These are phyloP conservation scores for Argyra leucocephala DNA, from an alignment of 2,888 invertebrate genomes.

Conservation along the genomic window DNA sequence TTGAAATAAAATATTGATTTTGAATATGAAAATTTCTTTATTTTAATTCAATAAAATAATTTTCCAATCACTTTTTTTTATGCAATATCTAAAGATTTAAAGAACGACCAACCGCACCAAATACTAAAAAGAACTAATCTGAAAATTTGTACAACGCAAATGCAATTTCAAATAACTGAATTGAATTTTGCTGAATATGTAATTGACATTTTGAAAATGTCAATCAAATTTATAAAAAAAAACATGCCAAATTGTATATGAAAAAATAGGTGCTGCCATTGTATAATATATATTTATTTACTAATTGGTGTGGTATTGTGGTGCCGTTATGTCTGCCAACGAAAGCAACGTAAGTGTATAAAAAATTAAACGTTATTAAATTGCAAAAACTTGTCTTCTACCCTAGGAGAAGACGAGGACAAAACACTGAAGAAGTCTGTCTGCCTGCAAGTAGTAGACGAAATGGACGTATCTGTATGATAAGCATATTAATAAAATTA, in stretches of 20 bases:
- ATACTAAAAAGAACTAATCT: not conserved
- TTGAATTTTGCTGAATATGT: not conserved
- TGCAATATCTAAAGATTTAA: not conserved
- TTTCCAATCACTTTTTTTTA: not conserved
- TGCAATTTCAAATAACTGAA: not conserved
- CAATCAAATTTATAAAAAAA: not conserved
- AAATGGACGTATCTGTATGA: too few relatives aligned
- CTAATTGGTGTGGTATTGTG: too few relatives aligned
- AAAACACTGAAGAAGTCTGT: too few relatives aligned
- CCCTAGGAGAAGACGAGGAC: too few relatives aligned
- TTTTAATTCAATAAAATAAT: not conserved
- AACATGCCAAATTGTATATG: not conserved
- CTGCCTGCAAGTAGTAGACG: too few relatives aligned
- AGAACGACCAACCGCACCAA: not conserved
- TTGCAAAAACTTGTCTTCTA: too few relatives aligned
- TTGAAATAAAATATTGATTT: too few relatives aligned
- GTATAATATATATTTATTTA: too few relatives aligned
- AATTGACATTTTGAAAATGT: not conserved
- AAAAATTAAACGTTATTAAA: too few relatives aligned
- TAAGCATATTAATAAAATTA: too few relatives aligned
- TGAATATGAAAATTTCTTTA: not conserved
- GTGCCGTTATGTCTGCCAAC: too few relatives aligned
- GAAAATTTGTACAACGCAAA: not conserved
- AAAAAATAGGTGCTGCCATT: not conserved
- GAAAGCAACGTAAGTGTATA: too few relatives aligned